Evolutionary conservation across 30 jellyfish, hydroid and myxozoan species (phyloP).

Genomic region (Aurelia sp.): DNA sequence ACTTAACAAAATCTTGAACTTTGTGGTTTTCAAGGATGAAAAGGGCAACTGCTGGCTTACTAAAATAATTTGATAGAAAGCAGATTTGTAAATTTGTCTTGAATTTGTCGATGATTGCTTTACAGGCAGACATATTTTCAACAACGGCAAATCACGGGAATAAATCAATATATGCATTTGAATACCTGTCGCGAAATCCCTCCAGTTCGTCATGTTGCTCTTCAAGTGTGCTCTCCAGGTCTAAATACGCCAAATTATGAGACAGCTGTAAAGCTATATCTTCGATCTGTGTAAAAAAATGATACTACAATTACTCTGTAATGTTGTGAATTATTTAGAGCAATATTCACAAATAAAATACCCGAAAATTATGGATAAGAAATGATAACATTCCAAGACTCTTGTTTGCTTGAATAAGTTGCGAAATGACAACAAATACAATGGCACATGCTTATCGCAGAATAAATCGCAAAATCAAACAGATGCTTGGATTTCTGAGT

Average conservation of each 20-base stretch:
- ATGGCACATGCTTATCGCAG: no score
- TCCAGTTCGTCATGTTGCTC: constrained; percentile 97
- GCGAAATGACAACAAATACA: no score
- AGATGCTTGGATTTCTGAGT: no score
- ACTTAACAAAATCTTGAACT: not conserved
- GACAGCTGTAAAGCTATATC: constrained; percentile 97
- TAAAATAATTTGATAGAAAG: constrained; percentile 2
- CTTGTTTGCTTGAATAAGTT: no score
- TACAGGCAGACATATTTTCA: constrained; percentile 7
- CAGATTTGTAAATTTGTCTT: not conserved
- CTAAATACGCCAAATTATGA: constrained; percentile 91
- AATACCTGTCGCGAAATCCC: constrained; percentile 97
- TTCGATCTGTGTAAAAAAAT: constrained; percentile 78
- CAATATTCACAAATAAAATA: not conserved
- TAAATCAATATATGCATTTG: constrained; percentile 26
- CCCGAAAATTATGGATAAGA: not conserved
- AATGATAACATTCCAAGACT: no score
- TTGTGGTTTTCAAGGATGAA: not conserved
- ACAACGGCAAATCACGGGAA: constrained; percentile 28
- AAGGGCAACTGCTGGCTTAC: not conserved
- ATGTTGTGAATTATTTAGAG: not conserved
- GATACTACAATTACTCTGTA: not conserved
- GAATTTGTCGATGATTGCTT: not conserved
- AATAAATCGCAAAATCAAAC: no score
- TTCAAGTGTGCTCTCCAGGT: constrained; percentile 94